Conservation (phyloP, 2,113 vertebrate genomes). For the Cygnus atratus region DNA sequence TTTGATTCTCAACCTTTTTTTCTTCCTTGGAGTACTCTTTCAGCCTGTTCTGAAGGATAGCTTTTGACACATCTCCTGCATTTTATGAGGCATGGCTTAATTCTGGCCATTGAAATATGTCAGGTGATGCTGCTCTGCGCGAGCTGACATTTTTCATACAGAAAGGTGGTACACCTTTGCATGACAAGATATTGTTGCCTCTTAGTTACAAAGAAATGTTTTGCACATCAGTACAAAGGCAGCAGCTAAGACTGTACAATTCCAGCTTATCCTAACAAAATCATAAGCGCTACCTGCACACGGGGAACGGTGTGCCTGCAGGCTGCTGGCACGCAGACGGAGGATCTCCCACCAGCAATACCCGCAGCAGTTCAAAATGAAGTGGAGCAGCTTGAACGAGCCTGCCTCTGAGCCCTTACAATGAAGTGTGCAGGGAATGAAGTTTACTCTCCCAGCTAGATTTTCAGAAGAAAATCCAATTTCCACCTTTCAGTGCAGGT, state of each 20-base stretch:
- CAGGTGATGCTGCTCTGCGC: background rate
- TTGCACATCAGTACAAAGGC: background rate
- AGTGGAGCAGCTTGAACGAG: background rate
- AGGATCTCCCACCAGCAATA: background rate
- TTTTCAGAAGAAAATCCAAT: constrained; percentile 31
- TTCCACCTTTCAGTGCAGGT: constrained; percentile 25
- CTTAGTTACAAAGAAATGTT: background rate
- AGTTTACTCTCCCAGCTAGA: background rate
- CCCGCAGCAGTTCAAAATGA: background rate
- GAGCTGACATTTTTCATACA: background rate
- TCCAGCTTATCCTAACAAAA: background rate
- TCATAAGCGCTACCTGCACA: rapidly evolving
- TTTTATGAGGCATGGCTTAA: background rate
- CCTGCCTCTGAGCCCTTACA: background rate
- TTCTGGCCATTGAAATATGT: background rate
- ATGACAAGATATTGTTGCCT: background rate
- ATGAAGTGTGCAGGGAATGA: background rate
- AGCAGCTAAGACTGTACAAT: background rate
- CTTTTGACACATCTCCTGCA: background rate
- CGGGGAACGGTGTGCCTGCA: background rate
- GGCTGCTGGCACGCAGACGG: background rate
- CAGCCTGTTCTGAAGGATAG: background rate
- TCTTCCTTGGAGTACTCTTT: background rate
- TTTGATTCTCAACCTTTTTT: background rate
- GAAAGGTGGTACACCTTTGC: background rate